Conservation (phyloP, 64 coral and sea anemone genomes). For the Trachythela sp. region DNA sequence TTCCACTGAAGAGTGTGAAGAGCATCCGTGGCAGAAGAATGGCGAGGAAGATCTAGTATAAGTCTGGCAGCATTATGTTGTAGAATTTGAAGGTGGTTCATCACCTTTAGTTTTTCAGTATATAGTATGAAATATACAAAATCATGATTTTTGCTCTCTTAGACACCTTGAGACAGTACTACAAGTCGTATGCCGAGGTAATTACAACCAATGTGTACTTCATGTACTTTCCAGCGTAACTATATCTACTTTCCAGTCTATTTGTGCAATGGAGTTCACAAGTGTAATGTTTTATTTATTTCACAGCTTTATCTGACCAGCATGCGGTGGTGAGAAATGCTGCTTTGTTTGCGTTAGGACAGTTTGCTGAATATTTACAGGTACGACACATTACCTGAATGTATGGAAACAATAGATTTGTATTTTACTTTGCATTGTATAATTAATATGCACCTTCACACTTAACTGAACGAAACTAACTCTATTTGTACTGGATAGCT, state of each 20-base stretch:
- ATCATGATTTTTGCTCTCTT: not conserved
- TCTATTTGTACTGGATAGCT: too few species aligned
- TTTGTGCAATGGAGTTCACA: not conserved
- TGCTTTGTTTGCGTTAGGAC: constrained; percentile 89
- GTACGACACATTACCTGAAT: constrained; percentile 10
- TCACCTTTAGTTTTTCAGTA: too few species aligned
- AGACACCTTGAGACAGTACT: constrained; percentile 81
- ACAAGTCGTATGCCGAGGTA: constrained; percentile 79
- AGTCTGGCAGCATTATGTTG: too few species aligned
- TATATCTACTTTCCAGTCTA: not conserved
- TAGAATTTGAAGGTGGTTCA: too few species aligned
- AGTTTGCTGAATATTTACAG: constrained; percentile 96
- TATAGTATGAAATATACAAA: too few species aligned
- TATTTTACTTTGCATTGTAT: too few species aligned
- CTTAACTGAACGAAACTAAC: too few species aligned
- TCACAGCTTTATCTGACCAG: constrained; percentile 69
- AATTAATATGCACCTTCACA: too few species aligned
- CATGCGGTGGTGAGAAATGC: constrained; percentile 83
- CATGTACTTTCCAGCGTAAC: not conserved
- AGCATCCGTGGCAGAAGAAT: too few species aligned
- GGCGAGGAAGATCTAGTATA: too few species aligned
- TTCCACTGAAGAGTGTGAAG: too few species aligned
- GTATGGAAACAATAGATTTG: too few species aligned
- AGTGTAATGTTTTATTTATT: not conserved
- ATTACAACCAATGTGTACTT: not conserved